Conservation (phyloP, 2,888 invertebrate species). For the Calameuta pallipes region DNA sequence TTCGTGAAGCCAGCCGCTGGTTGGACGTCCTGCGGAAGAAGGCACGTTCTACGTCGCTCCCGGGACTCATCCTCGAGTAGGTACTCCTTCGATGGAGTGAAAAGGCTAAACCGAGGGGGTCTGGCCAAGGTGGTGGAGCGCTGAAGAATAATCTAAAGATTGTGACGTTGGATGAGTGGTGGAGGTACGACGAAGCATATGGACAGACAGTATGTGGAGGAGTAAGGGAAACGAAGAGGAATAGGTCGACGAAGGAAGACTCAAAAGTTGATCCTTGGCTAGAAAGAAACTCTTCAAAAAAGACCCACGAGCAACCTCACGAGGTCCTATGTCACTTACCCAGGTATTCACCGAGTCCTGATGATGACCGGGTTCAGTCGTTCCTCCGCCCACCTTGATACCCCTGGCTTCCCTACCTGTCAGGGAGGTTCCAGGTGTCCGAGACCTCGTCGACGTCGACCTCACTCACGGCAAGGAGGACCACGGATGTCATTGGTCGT, state of each 20-base stretch:
- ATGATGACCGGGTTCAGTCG: background rate
- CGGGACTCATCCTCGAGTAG: background rate
- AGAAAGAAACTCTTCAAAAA: background rate
- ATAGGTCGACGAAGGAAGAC: background rate
- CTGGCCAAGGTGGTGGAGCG: background rate
- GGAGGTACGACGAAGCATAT: too few relatives aligned
- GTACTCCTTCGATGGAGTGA: background rate
- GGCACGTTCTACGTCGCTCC: constrained; percentile 9
- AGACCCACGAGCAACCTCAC: background rate
- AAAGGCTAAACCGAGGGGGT: background rate
- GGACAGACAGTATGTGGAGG: background rate
- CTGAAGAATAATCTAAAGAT: background rate
- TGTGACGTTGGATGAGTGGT: too few relatives aligned
- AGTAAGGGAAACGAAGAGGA: background rate
- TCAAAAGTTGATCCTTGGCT: background rate
- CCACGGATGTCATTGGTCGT: background rate
- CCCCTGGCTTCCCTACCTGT: background rate
- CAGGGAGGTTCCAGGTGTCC: background rate
- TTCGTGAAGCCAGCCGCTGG: constrained; percentile 16
- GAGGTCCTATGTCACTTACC: background rate
- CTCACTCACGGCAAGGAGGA: background rate
- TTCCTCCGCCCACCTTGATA: background rate
- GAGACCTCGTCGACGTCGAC: background rate
- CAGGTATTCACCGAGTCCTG: background rate
- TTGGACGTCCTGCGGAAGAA: background rate